Conservation (phyloP, 2,888 invertebrate genomes). For the Lasius fuliginosus region DNA sequence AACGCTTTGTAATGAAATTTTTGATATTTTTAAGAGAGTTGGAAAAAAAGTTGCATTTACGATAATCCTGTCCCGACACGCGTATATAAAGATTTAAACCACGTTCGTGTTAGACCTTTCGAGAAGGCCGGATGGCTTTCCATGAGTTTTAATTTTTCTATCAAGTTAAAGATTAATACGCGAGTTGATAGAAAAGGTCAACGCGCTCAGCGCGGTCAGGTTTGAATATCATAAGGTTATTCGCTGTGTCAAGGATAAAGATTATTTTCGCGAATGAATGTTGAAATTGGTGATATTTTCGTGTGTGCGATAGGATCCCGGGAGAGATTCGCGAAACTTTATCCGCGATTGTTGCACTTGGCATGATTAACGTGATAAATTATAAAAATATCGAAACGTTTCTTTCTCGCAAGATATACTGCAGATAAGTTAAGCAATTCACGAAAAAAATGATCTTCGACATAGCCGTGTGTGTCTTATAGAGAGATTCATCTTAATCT, state of each 20-base stretch:
- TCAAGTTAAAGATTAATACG: conserved; percentile 53
- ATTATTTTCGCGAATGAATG: conserved; percentile 66
- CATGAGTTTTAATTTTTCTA: conserved; percentile 50
- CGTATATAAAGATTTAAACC: background rate
- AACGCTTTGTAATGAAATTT: background rate
- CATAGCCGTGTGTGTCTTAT: background rate
- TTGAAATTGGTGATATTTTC: conserved; percentile 67
- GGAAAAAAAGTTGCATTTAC: conserved; percentile 5
- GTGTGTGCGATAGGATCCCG: background rate
- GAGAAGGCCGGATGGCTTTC: conserved; percentile 30
- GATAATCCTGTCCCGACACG: background rate
- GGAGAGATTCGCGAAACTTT: conserved; percentile 17
- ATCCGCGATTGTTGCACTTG: background rate
- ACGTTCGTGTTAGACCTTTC: conserved; percentile 1
- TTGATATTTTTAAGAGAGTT: background rate
- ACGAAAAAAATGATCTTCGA: conserved; percentile 21
- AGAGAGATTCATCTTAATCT: conserved; percentile 4
- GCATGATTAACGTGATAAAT: background rate
- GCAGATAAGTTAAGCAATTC: background rate
- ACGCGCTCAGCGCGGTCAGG: conserved; percentile 53
- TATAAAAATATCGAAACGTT: background rate
- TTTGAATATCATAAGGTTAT: conserved; percentile 66
- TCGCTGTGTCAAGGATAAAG: conserved; percentile 71
- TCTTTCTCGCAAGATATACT: background rate
- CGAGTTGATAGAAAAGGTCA: conserved; percentile 66